phyloP scores from a whole-genome alignment of 2,888 invertebrate genomes.

The Doris montereyensis region DNA sequence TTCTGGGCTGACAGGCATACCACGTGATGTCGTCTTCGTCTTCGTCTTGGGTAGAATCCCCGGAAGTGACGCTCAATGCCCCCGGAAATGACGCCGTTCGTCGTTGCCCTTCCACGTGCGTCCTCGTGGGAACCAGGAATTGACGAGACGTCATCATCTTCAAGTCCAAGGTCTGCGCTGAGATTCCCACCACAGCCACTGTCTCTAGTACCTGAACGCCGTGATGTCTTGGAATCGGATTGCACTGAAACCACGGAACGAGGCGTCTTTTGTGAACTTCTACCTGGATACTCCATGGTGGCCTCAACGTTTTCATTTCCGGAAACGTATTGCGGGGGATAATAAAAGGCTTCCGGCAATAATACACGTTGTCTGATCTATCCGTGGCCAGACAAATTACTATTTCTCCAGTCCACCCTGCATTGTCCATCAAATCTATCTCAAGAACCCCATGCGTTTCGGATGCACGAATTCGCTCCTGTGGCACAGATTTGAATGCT shows the following conservation, averaged over 20 bases:
- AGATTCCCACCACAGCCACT: background rate
- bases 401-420: conserved; percentile 38
- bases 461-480: conserved; percentile 4
- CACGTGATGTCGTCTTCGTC: conserved; percentile 52
- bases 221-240: background rate
- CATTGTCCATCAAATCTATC: conserved; percentile 9
- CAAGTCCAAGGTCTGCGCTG: background rate
- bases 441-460: background rate
- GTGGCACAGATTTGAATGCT: conserved; percentile 31
- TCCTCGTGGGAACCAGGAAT: background rate
- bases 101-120: background rate
- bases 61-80: conserved; percentile 36
- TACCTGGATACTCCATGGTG: no score
- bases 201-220: background rate
- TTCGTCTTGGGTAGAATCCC: conserved; percentile 51
- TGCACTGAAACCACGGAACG: background rate
- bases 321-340: background rate
- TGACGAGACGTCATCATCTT: background rate
- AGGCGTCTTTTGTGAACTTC: background rate
- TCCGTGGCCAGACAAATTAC: conserved; percentile 25
- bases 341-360: background rate
- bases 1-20: conserved; percentile 47
- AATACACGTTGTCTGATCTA: background rate
- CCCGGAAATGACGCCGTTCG: background rate
- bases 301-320: no score